Conservation (phyloP, 1,140 invertebrate species). For the Lordiphosa stackelbergi region DNA sequence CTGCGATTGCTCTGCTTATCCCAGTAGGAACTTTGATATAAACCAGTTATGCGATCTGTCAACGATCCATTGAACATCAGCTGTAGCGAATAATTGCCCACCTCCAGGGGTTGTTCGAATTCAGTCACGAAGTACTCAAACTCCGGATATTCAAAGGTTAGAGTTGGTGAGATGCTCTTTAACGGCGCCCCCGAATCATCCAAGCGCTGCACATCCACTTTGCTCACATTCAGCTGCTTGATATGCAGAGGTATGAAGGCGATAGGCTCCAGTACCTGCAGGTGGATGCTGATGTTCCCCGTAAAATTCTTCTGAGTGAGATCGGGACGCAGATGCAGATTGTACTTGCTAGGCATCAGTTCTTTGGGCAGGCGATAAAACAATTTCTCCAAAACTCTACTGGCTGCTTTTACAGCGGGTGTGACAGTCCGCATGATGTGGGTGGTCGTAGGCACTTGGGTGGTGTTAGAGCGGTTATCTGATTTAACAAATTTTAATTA, state of each 20-base stretch:
- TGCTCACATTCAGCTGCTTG: constrained; percentile 77
- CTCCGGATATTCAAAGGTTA: constrained; percentile 78
- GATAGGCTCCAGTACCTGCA: constrained; percentile 80
- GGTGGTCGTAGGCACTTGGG: constrained; percentile 46
- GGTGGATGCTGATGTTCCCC: constrained; percentile 85
- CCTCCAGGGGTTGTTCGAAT: constrained; percentile 78
- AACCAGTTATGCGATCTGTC: constrained; percentile 84
- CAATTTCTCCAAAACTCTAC: constrained; percentile 62
- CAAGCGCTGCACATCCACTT: constrained; percentile 47
- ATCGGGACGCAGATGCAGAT: constrained; percentile 86
- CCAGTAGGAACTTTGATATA: constrained; percentile 87
- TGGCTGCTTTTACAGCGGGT: constrained; percentile 53
- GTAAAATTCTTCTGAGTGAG: constrained; percentile 83
- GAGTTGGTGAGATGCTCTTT: constrained; percentile 38
- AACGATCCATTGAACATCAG: constrained; percentile 85
- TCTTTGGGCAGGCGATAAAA: constrained; percentile 82
- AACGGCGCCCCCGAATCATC: constrained; percentile 47
- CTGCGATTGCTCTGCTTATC: constrained; percentile 79
- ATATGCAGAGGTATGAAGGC: constrained; percentile 84
- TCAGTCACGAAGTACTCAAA: constrained; percentile 85
- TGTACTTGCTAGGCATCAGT: constrained; percentile 85
- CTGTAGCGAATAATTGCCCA: constrained; percentile 81
- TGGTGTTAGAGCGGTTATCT: constrained; percentile 48
- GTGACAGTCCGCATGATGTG: constrained; percentile 43
- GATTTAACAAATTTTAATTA: constrained; percentile 1